Percentiles rank a stretch among this genome's conserved stretches.
Evolutionary conservation across 37 sponge, comb jelly and placozoan genomes (phyloP).

Genomic region (Axinella damicornis): DNA sequence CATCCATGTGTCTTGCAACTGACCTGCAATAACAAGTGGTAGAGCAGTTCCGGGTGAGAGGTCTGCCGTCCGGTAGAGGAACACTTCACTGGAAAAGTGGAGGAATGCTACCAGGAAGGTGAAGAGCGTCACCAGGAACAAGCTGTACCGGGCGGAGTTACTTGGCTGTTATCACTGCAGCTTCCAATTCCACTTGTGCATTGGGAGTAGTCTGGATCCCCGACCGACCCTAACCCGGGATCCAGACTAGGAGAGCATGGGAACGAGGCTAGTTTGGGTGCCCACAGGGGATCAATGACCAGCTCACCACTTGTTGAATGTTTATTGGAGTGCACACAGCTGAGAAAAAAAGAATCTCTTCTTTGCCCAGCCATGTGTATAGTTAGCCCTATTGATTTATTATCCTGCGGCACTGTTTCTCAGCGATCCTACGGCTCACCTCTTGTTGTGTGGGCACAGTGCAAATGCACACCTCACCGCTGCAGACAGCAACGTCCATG

Average conservation of each 20-base stretch:
- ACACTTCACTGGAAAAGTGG: constrained; percentile 59
- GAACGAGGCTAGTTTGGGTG: background rate
- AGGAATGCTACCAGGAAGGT: constrained; percentile 66
- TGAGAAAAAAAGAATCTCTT: too few relatives aligned
- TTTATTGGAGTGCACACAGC: too few relatives aligned
- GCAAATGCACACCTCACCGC: constrained; percentile 47
- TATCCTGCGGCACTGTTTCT: too few relatives aligned
- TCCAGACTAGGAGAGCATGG: too few relatives aligned
- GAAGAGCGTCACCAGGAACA: constrained; percentile 36
- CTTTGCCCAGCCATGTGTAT: too few relatives aligned
- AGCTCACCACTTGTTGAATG: constrained; percentile 46
- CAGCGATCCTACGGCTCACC: too few relatives aligned
- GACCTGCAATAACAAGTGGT: constrained; percentile 65
- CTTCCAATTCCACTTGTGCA: too few relatives aligned
- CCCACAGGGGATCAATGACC: background rate
- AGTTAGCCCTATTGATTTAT: too few relatives aligned
- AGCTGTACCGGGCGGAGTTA: constrained; percentile 27
- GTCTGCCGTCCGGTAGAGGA: constrained; percentile 59
- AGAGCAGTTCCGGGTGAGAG: constrained; percentile 34
- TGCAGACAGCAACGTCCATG: constrained; percentile 70
- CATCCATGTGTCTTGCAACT: background rate
- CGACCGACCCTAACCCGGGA: too few relatives aligned
- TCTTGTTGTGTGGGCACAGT: constrained; percentile 34
- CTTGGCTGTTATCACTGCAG: too few relatives aligned
- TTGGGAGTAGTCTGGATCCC: too few relatives aligned